Percentiles rank a stretch among this genome's conserved stretches.
Evolutionary conservation across 2,888 invertebrate genomes (phyloP).

Genomic region (Bugulina stolonifera): DNA sequence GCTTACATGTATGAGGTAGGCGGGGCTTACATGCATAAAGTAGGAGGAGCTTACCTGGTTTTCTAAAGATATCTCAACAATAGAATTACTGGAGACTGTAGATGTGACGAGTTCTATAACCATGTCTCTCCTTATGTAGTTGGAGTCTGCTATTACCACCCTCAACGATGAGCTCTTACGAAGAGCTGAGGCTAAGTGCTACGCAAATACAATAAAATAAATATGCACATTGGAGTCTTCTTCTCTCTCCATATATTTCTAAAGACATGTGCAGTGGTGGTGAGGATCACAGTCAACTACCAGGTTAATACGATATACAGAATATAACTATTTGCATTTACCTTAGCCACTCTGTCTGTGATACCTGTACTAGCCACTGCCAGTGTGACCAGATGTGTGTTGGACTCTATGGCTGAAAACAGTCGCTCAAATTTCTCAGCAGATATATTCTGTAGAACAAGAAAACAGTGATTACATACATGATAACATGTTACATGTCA

Average conservation of each 20-base stretch:
- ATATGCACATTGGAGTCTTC: too few species aligned
- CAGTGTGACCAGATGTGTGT: conserved; percentile 84
- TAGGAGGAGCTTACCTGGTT: conserved; percentile 95
- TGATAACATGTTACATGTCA: too few species aligned
- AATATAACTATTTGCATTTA: too few species aligned
- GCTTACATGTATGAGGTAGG: too few species aligned
- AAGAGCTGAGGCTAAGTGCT: conserved; percentile 60
- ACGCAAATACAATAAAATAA: too few species aligned
- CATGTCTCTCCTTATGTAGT: conserved; percentile 85
- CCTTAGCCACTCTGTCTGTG: conserved; percentile 75
- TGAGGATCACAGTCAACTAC: too few species aligned
- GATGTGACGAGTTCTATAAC: conserved; percentile 79
- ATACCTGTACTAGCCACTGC: conserved; percentile 90
- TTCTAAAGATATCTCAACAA: conserved; percentile 91
- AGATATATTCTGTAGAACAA: conserved; percentile 78
- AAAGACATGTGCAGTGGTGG: too few species aligned
- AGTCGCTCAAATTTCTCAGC: conserved; percentile 87
- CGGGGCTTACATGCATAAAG: too few species aligned
- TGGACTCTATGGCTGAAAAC: conserved; percentile 78
- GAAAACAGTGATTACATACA: too few species aligned
- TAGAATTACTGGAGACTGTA: conserved; percentile 74
- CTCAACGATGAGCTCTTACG: conserved; percentile 54
- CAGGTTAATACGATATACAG: too few species aligned
- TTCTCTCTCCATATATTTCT: too few species aligned
- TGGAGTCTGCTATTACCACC: conserved; percentile 80